These are phyloP conservation scores for Elgaria multicarinata DNA, from an alignment of 2,113 vertebrate genomes.

Conservation along the genomic window DNA sequence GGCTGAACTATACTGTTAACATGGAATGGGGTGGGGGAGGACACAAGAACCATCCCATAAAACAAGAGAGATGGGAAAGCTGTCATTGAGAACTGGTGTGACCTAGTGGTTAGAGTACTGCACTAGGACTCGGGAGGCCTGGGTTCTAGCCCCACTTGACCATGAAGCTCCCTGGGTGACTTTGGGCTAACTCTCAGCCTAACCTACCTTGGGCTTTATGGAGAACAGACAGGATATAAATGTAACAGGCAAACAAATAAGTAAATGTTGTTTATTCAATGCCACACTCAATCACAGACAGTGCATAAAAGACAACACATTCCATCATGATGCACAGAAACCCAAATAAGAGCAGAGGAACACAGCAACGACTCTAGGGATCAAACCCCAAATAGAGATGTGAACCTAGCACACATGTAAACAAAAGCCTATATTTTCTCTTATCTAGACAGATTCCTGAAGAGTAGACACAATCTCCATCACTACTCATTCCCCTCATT, in stretches of 20 bases:
- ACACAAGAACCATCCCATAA: neutral
- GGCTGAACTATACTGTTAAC: neutral
- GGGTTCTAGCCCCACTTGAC: too few species aligned
- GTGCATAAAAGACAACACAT: neutral
- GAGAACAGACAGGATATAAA: too few species aligned
- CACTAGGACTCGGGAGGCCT: too few species aligned
- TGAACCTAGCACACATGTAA: neutral
- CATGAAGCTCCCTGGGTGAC: too few species aligned
- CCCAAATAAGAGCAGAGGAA: neutral
- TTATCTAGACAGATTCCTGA: neutral
- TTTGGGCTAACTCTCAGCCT: too few species aligned
- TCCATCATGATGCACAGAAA: neutral
- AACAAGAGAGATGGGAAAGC: neutral
- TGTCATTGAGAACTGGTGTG: too few species aligned
- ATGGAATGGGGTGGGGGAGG: neutral
- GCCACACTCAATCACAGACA: too few species aligned
- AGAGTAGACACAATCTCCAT: neutral
- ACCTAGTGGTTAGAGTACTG: too few species aligned
- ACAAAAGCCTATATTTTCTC: neutral
- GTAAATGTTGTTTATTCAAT: neutral
- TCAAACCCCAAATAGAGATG: neutral
- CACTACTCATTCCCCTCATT: neutral
- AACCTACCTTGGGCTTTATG: too few species aligned
- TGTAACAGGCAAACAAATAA: too few species aligned
- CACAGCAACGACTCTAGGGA: neutral